A percentile compares a stretch with the other conserved stretches of the same genome.
Conservation (phyloP, 1,140 invertebrate species). For the Geopemphigus sp. region DNA sequence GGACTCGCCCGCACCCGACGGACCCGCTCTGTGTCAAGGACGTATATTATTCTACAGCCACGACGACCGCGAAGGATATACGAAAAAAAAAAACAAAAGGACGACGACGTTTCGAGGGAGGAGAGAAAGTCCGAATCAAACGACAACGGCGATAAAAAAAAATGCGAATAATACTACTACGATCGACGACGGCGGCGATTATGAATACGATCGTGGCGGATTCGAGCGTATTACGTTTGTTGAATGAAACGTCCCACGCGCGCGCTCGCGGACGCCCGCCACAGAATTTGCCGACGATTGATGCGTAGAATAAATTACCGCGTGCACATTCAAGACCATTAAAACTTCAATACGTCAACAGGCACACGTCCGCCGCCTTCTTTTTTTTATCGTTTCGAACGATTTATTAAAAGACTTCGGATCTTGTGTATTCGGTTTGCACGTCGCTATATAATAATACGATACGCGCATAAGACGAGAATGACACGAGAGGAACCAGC, state of each 20-base stretch:
- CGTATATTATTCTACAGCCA: neutral
- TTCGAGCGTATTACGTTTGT: neutral
- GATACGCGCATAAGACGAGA: no score
- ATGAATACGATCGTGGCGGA: neutral
- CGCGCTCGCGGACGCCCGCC: neutral
- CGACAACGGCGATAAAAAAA: neutral
- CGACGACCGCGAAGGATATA: constrained; percentile 26
- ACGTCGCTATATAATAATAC: neutral
- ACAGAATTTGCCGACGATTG: neutral
- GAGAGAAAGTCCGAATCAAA: neutral
- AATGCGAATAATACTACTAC: neutral
- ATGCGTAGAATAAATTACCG: constrained; percentile 9
- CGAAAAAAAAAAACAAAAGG: neutral
- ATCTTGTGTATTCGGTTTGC: neutral
- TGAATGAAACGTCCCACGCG: constrained; percentile 46
- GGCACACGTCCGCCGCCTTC: no score
- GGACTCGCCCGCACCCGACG: constrained; percentile 44
- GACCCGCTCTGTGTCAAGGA: constrained; percentile 48
- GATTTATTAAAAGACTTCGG: neutral
- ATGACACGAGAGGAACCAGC: neutral
- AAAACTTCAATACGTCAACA: neutral
- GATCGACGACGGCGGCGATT: neutral
- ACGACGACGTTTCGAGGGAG: neutral
- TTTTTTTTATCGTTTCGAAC: neutral
- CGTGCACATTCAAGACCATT: neutral